Conservation (phyloP, 2,113 vertebrate genomes). For the Vanacampus margaritifer region DNA sequence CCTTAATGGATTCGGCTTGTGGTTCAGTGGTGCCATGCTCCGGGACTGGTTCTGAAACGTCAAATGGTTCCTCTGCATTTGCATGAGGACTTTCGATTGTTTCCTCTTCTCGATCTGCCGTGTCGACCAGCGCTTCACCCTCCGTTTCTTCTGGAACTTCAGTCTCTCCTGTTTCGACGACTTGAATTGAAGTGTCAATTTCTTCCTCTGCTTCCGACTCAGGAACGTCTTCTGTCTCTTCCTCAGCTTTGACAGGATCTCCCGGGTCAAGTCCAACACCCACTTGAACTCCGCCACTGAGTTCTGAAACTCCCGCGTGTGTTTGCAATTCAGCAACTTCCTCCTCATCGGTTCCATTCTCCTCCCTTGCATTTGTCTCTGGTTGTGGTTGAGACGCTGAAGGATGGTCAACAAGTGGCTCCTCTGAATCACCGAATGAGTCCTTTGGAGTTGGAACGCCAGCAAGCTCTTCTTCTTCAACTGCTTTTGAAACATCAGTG, state of each 20-base stretch:
- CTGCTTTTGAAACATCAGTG: neutral
- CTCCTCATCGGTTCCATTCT: neutral
- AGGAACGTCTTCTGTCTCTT: neutral
- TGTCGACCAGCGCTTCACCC: slow-evolving; percentile 2
- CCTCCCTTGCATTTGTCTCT: neutral
- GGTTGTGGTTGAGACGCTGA: slow-evolving; percentile 3
- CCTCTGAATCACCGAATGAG: neutral
- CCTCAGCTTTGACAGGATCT: neutral
- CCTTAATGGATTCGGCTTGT: slow-evolving; percentile 42
- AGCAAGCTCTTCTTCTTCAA: slow-evolving; percentile 6
- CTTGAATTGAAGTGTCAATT: neutral
- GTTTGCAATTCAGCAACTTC: slow-evolving; percentile 7
- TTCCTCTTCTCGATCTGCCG: slow-evolving; percentile 6
- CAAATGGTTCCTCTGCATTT: slow-evolving; percentile 4
- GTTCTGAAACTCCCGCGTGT: neutral
- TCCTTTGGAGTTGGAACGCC: slow-evolving; percentile 7
- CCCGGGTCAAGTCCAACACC: neutral
- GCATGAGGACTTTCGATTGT: neutral
- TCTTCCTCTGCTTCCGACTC: neutral
- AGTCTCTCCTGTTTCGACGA: neutral
- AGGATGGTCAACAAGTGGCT: neutral
- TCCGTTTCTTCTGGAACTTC: neutral
- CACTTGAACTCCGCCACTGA: neutral
- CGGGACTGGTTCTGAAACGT: slow-evolving; percentile 20
- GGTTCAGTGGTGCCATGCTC: slow-evolving; percentile 21